Percentiles rank a stretch among this genome's conserved stretches.
Evolutionary conservation across 2,113 vertebrate species (phyloP).

Genomic region (Epinephelus cyanopodus): DNA sequence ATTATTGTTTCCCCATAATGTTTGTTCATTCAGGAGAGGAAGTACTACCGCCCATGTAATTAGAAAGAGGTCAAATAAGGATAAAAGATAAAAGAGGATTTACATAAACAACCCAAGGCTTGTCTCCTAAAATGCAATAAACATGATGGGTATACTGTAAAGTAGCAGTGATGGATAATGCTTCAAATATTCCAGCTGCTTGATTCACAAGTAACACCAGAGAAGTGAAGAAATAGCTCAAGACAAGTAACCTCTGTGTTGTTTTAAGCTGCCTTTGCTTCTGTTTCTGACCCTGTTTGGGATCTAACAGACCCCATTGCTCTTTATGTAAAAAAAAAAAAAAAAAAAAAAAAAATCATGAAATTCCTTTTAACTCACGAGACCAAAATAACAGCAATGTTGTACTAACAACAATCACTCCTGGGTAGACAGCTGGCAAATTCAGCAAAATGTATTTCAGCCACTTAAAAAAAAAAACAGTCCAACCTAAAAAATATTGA

Average conservation of each 20-base stretch:
- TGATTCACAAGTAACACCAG: too few species aligned
- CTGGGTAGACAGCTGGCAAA: too few species aligned
- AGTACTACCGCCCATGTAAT: background rate
- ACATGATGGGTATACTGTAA: background rate
- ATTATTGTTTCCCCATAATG: slow-evolving; percentile 39
- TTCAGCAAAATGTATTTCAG: too few species aligned
- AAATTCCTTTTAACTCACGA: too few species aligned
- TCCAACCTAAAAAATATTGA: too few species aligned
- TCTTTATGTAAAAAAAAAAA: too few species aligned
- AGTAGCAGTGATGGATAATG: background rate
- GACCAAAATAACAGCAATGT: too few species aligned
- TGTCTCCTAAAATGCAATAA: background rate
- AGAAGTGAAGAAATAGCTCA: background rate
- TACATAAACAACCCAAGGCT: background rate
- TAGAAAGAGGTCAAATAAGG: slow-evolving; percentile 14
- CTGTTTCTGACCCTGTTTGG: too few species aligned
- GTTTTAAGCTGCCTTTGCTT: background rate
- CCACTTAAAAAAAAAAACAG: too few species aligned
- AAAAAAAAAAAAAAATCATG: too few species aligned
- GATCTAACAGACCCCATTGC: too few species aligned
- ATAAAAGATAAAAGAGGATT: background rate
- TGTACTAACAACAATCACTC: too few species aligned
- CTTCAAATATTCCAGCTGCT: background rate
- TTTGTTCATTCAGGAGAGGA: slow-evolving; percentile 24
- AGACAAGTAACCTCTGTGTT: background rate